Evolutionary conservation across 2,888 invertebrate genomes (phyloP), one percentile per base, ranked within the genome.

Genomic region (Leptinotarsa peninsularis): DNA sequence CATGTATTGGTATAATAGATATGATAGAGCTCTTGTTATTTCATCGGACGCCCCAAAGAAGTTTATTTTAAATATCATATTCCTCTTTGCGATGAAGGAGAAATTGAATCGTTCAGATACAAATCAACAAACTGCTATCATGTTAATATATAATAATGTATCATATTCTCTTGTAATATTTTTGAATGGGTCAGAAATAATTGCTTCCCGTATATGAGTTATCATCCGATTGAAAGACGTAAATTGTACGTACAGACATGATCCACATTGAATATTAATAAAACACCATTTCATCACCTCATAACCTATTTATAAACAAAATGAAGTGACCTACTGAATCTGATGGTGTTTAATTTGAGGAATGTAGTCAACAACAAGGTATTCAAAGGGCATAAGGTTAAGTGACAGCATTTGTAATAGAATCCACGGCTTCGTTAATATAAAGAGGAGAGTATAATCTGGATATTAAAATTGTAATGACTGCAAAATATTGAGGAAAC

Each of bases 371-470:
- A 72, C 54, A 70, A 52, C 60, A 49, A 76, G 74, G 75, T 76
- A 74, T 78, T 73, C 66, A 63, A 54, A 66, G 66, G 72, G 74
- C 70, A 72, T 67, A 43, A 54, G 78, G 76, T 76, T 73, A 78
- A 78, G 74, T 72, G 66, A 21, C 52, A 33, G 43, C 0, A 15
- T 33, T 69, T 43, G 58, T 49, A 23, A 17, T 54, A 21, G 17
- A 70, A 70, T 49, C 23, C 49, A 58, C 17, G 33, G 17, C 43
- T 3, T 15, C 27, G 3, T 50, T 33, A 15, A 58, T 58, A 58
- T 58, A 58, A 23, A 21, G 58, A 58, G 23, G 2, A 58, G 23
- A 14, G 3, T 4, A 18, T 14, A 58, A 23, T 21, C 15, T 0
- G 2, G 15, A 23, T 58, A 23, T 58, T 4, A 4, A 58, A 15